Base-by-base conservation (phyloP, 2,888 invertebrate genomes). In the Beris morrisii region DNA sequence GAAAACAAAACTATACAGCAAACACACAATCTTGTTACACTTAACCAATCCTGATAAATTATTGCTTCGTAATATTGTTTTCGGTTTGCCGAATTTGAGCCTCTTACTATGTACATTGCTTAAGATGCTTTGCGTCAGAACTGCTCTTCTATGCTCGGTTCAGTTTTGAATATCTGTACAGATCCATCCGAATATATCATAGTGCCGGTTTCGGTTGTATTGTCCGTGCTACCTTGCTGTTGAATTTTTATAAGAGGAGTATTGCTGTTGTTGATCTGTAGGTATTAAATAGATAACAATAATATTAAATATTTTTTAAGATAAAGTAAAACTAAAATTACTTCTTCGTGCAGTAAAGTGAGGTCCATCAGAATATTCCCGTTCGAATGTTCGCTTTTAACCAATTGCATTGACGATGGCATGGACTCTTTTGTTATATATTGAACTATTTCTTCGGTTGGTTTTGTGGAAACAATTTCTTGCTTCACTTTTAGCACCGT, bases 121-220 rank as follows among this genome's bases (percentile, higher is more conserved):
- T 7, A 7, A 38, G 38, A 38, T 38, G 9, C 38, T 9, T 9
- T 9, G 9, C 30, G 48, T 59, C 58, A 59, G 48, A 46, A 48
- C 9, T 48, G 58, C 4, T 48, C 58, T 12, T 31, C 58, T 13
- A 38, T 38, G 9, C 38, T 38, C 38, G 31, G 12, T 31, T 59
- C 58, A 11, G 58, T 59, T 59, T 59, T 59, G 30, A 59, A 59
- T 13, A 63, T 63, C 32, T 63, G 50, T n/a, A 61, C 61, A 38
- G 50, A 38, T 30, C 61, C 61, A 52, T 61, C 61, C 15, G 50
- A 61, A 61, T 61, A 61, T 5, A 63, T 59, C 11, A 59, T 48
- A 12, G 58, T 59, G 12, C 48, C 58, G 13, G 12, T 59, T 12
- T 13, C 30, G 22, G 22, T 44, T 15, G 44, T 4, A 44, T 45